These are phyloP conservation scores for Atherinosoma microstoma DNA, from an alignment of 2,797 vertebrate genomes.

Conservation along the genomic window DNA sequence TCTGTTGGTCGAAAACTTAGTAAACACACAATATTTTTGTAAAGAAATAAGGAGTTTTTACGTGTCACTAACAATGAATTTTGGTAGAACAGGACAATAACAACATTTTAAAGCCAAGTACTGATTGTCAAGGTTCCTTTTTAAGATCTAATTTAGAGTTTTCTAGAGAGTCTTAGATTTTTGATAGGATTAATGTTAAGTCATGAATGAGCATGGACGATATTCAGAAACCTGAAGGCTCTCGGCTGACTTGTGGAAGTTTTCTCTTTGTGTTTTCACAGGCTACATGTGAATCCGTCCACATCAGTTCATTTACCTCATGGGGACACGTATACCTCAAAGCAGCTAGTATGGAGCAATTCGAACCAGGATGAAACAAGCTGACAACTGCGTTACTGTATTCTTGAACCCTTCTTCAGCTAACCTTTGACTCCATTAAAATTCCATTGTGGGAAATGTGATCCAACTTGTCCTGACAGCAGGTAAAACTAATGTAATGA, in stretches of 20 bases:
- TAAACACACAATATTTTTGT: too few relatives aligned
- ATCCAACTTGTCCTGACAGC: conserved; percentile 4
- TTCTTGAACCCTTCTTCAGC: conserved; percentile 9
- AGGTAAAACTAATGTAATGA: conserved; percentile 21
- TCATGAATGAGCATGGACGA: conserved; percentile 2
- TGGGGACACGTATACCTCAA: not conserved
- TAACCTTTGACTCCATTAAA: conserved; percentile 14
- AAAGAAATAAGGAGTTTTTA: too few relatives aligned
- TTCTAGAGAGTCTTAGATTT: not conserved
- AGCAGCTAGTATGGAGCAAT: not conserved
- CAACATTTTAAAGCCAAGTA: too few relatives aligned
- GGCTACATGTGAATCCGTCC: not conserved
- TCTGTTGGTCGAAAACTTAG: too few relatives aligned
- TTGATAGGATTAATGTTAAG: not conserved
- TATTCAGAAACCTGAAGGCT: conserved; percentile 10
- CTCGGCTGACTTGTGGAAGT: not conserved
- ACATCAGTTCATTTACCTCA: not conserved
- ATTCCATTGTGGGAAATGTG: conserved; percentile 20
- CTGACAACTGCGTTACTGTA: not conserved
- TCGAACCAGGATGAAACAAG: conserved; percentile 8
- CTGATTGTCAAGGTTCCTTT: not conserved
- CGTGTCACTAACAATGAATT: too few relatives aligned
- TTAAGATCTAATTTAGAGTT: conserved; percentile 8
- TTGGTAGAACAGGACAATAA: too few relatives aligned
- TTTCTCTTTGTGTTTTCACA: not conserved